Conservation (phyloP, 2,888 invertebrate species). For the Sinotaia quadrata region DNA sequence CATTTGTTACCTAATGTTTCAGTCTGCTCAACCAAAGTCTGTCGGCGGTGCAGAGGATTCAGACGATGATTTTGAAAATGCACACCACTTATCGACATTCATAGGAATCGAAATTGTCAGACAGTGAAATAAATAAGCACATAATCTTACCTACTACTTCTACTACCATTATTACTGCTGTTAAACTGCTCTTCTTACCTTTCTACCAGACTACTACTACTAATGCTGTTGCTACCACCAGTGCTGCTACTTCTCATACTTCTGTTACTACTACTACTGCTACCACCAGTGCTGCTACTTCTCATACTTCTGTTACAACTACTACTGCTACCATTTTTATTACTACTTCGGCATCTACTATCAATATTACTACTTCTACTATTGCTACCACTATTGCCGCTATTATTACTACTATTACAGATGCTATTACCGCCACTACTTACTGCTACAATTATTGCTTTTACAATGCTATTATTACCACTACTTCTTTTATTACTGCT, state of each 20-base stretch:
- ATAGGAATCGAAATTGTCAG: too few species aligned
- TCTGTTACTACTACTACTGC: background rate
- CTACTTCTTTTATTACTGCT: background rate
- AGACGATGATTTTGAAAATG: too few species aligned
- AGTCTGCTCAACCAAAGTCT: too few species aligned
- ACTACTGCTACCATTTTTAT: background rate
- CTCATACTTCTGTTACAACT: background rate
- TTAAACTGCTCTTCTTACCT: too few species aligned
- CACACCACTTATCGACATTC: too few species aligned
- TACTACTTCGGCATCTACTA: background rate
- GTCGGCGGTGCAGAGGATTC: too few species aligned
- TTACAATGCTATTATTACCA: background rate
- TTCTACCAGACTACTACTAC: slow-evolving; percentile 1
- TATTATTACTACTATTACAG: background rate
- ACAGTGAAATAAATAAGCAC: too few species aligned
- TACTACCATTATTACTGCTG: background rate
- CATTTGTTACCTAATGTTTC: too few species aligned
- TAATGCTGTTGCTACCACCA: background rate
- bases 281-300: background rate
- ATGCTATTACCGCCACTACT: background rate
- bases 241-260: too few species aligned
- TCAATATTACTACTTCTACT: background rate
- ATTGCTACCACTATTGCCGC: background rate
- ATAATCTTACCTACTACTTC: background rate
- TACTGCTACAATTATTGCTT: background rate